phyloP scores from a whole-genome alignment of 2,888 invertebrate species.

The Limnephilus rhombicus region DNA sequence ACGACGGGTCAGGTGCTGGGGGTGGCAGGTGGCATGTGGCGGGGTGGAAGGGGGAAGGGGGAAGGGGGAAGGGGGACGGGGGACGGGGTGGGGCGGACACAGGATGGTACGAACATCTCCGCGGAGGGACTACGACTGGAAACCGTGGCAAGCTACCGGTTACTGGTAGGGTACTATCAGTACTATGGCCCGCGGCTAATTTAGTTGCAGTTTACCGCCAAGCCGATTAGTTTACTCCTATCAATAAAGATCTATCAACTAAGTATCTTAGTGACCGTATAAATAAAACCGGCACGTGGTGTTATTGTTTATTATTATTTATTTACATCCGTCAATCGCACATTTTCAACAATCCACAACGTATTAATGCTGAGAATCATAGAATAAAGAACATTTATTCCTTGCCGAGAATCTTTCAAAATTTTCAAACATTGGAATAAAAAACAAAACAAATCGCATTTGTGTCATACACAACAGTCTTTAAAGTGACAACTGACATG shows the following conservation, averaged over 20 bases:
- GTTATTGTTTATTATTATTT: slow-evolving; percentile 49
- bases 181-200: slow-evolving; percentile 6
- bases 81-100: not conserved
- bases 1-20: slow-evolving; percentile 5
- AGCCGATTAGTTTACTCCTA: slow-evolving; percentile 40
- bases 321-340: not conserved
- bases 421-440: not conserved
- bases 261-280: slow-evolving; percentile 55
- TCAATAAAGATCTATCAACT: slow-evolving; percentile 25
- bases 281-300: slow-evolving; percentile 56
- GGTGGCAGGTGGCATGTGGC: not conserved
- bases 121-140: not conserved
- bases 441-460: not conserved
- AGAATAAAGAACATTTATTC: no score
- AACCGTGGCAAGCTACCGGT: not conserved
- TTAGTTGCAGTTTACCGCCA: slow-evolving; percentile 54
- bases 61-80: not conserved
- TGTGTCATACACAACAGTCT: not conserved
- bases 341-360: not conserved
- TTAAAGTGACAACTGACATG: slow-evolving; percentile 14
- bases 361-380: not conserved
- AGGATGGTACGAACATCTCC: slow-evolving; percentile 35
- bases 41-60: not conserved
- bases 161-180: slow-evolving; percentile 4
- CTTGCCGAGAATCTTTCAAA: not conserved